Evolutionary conservation across 2,888 invertebrate genomes (phyloP), one percentile per base, ranked within the genome.

Genomic region (Philonicus albiceps): DNA sequence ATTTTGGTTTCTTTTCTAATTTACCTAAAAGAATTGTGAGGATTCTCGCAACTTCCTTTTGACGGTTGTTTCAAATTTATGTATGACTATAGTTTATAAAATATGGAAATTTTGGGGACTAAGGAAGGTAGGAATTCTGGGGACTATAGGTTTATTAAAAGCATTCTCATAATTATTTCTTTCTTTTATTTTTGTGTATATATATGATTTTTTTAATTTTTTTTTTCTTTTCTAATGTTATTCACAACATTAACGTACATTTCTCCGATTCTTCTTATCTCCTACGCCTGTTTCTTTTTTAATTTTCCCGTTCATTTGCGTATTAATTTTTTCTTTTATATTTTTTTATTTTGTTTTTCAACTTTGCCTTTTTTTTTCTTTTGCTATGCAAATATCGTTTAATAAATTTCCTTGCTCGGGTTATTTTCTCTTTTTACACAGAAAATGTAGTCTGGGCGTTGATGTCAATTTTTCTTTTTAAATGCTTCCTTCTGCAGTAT

Each of bases 191-290:
- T 85, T 72, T 75, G 74, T 85, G 85, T 73, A 74, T 85, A 75
- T 85, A 85, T 85, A 40, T 81, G 81, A 64, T 55, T 76, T 86
- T 85, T 75, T 37, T 37, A 2, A 3, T 37, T 37, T 11, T 85
- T 85, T 75, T 75, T 55, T 37, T 76, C 55, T 86, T 74, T 86
- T 85, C 73, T 85, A 86, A 75, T 86, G 74, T 86, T 86, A 86
- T 86, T 86, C 76, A 86, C 86, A 86, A 86, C 86, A 86, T 86
- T 34, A 76, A 86, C 76, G 86, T 86, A 86, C 74, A 85, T 74
- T 75, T 85, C 53, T 85, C 34, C 31, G n/a, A n/a, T 49, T 84
- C 19, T 74, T 22, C 37, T 85, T 85, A 84, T 37, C 72, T 40
- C 13, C 19, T 84, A 72, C 30, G 7, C 8, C 7, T 84, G 34